Percentiles rank a stretch among this genome's conserved stretches.
Conservation (phyloP, 2,113 vertebrate species). For the Petrocephalus microphthalmus region DNA sequence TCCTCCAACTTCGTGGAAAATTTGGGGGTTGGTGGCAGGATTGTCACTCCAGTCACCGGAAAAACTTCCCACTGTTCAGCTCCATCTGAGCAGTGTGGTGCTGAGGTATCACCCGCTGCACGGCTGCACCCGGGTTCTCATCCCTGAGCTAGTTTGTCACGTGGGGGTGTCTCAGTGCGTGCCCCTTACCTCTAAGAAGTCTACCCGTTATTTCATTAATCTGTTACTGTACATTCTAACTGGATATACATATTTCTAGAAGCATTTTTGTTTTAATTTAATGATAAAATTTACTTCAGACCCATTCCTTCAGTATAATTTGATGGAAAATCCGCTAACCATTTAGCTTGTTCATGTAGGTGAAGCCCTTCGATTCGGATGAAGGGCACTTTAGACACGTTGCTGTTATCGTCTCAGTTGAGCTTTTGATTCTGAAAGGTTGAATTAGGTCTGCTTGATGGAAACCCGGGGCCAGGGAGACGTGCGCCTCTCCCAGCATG, state of each 20-base stretch:
- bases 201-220: neutral
- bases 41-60: too few relatives aligned
- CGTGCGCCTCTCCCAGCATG: accelerated
- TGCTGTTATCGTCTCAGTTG: neutral
- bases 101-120: too few relatives aligned
- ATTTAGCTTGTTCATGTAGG: neutral
- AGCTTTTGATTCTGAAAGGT: neutral
- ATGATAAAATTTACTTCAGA: neutral
- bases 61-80: too few relatives aligned
- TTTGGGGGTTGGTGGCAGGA: too few relatives aligned
- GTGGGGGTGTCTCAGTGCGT: too few relatives aligned
- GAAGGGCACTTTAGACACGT: neutral
- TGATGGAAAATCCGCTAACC: neutral
- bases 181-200: neutral
- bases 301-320: neutral
- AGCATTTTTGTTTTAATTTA: neutral
- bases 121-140: too few relatives aligned
- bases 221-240: neutral
- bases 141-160: too few relatives aligned
- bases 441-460: neutral
- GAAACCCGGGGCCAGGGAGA: neutral
- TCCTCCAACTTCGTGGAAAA: too few relatives aligned
- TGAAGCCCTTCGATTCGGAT: neutral
- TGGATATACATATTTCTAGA: neutral
- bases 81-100: too few relatives aligned